Percentiles rank a stretch among this genome's conserved stretches.
These are phyloP conservation scores for Botia kubotai DNA, from an alignment of 2,797 vertebrate genomes.

Conservation along the genomic window DNA sequence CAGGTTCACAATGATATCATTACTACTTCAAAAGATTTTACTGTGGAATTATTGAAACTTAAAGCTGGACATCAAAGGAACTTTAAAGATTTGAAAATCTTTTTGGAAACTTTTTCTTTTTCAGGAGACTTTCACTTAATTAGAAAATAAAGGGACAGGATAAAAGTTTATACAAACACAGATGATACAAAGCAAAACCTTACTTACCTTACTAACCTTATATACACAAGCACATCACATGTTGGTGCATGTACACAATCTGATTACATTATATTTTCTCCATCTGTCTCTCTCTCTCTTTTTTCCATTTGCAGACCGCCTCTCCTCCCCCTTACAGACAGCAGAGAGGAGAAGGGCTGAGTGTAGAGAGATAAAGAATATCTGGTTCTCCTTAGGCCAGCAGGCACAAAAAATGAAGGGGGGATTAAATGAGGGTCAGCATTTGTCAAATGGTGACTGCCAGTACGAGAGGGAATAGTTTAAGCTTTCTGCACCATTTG, in stretches of 20 bases:
- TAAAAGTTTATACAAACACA: neutral
- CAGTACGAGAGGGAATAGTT: slow-evolving; percentile 12
- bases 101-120: too few relatives aligned
- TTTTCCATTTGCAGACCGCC: neutral
- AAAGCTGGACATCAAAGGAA: too few relatives aligned
- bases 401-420: slow-evolving; percentile 75
- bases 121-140: too few relatives aligned
- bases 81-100: too few relatives aligned
- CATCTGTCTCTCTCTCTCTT: slow-evolving; percentile 13
- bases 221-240: slow-evolving; percentile 31
- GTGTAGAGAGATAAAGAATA: slow-evolving; percentile 62
- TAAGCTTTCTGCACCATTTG: slow-evolving; percentile 28
- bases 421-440: slow-evolving; percentile 76
- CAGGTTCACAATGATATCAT: neutral
- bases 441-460: slow-evolving; percentile 76
- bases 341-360: slow-evolving; percentile 63
- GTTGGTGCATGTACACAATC: slow-evolving; percentile 1
- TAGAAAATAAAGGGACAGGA: too few relatives aligned
- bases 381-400: too few relatives aligned
- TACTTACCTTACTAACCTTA: neutral
- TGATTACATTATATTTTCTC: neutral
- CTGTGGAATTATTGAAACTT: neutral
- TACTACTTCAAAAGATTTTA: neutral
- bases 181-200: neutral
- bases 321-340: slow-evolving; percentile 13